Conservation (phyloP, 2,888 invertebrate species). For the Drosophila cognata region DNA sequence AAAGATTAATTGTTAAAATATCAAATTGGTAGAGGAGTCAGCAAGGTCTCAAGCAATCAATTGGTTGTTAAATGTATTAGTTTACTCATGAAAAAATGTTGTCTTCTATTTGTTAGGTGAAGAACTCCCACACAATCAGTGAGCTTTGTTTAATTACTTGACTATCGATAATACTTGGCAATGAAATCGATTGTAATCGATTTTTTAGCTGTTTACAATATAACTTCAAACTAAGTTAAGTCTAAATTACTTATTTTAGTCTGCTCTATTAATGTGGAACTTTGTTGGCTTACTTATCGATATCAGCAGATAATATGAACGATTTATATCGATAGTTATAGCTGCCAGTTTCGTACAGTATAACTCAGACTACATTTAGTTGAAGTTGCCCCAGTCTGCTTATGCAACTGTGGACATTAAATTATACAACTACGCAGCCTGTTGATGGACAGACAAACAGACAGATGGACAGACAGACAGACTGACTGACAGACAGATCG, state of each 20-base stretch:
- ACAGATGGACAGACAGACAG: slow-evolving; percentile 54
- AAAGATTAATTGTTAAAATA: not conserved
- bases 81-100: not conserved
- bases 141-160: fast-evolving
- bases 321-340: not conserved
- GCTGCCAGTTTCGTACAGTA: not conserved
- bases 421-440: slow-evolving; percentile 1
- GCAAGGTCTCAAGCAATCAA: not conserved
- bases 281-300: not conserved
- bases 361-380: not conserved
- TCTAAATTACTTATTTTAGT: not conserved
- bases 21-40: not conserved
- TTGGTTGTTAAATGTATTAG: not conserved
- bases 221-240: not conserved
- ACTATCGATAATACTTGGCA: not conserved
- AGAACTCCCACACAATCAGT: not conserved
- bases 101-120: no score
- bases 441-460: slow-evolving; percentile 59
- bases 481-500: slow-evolving; percentile 68
- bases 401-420: slow-evolving; percentile 11
- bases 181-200: not conserved
- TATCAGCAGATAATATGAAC: not conserved
- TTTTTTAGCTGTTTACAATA: not conserved
- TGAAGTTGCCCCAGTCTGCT: not conserved
- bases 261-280: not conserved